These are phyloP conservation scores for Aphis gossypii DNA, from an alignment of 1,140 invertebrate species.

Conservation along the genomic window DNA sequence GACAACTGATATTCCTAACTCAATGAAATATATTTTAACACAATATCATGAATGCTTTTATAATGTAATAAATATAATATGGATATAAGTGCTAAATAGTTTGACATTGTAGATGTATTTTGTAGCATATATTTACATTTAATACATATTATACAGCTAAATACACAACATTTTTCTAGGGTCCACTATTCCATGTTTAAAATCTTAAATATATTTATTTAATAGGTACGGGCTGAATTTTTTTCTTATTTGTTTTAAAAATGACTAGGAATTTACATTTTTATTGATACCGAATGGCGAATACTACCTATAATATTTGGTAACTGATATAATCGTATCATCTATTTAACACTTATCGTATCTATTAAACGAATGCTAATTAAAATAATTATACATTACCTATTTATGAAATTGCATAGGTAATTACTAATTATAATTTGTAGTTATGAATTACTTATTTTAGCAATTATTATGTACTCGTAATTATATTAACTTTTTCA, in stretches of 20 bases:
- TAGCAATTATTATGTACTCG: not conserved
- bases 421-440: not conserved
- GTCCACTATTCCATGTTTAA: not conserved
- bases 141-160: no score
- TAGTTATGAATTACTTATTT: not conserved
- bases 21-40: not conserved
- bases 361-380: no score
- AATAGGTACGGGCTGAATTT: not conserved
- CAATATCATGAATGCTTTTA: not conserved
- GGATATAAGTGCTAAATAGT: not conserved
- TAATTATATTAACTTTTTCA: not conserved
- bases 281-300: not conserved
- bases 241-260: not conserved
- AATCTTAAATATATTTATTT: not conserved
- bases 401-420: not conserved
- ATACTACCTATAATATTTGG: not conserved
- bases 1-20: not conserved
- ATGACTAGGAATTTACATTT: not conserved
- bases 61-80: not conserved
- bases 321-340: not conserved
- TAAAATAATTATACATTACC: not conserved
- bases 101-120: not conserved
- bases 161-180: not conserved
- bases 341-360: not conserved
- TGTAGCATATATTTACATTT: not conserved